A percentile compares a stretch with the other conserved stretches of the same genome.
phyloP scores from a whole-genome alignment of 2,888 invertebrate genomes.

The Brassicogethes aeneus region DNA sequence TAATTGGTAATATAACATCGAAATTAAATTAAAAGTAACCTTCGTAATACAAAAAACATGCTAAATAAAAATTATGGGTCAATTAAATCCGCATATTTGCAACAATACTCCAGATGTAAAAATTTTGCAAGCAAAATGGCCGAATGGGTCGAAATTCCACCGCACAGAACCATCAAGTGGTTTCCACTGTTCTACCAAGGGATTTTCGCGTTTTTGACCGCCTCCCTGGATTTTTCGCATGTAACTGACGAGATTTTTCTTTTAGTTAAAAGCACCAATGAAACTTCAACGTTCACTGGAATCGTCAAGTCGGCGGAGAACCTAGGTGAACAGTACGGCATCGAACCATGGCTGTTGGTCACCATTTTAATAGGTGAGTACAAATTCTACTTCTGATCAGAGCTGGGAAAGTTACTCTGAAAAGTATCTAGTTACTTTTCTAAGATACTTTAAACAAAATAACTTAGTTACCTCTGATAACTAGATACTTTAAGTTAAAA shows the following conservation, averaged over 20 bases:
- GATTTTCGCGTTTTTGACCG: not conserved
- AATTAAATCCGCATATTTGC: too few relatives aligned
- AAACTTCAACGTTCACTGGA: constrained; percentile 4
- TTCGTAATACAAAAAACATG: too few relatives aligned
- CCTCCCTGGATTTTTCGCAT: constrained; percentile 15
- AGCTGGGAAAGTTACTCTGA: too few relatives aligned
- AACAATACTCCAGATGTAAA: too few relatives aligned
- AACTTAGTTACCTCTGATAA: too few relatives aligned
- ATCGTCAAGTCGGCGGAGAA: constrained; percentile 13
- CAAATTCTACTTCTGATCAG: too few relatives aligned
- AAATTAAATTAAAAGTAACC: too few relatives aligned
- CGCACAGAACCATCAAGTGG: not conserved
- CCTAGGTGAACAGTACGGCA: constrained; percentile 53
- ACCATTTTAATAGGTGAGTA: constrained; percentile 70
- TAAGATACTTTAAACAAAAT: too few relatives aligned
- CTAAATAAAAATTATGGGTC: too few relatives aligned
- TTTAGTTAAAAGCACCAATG: constrained; percentile 16
- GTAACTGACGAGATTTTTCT: constrained; percentile 10
- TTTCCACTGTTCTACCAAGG: not conserved
- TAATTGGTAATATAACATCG: too few relatives aligned
- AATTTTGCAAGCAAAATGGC: not conserved
- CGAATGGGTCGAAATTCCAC: not conserved
- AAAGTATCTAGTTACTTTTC: too few relatives aligned
- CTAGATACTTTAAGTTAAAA: too few relatives aligned
- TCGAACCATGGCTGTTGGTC: constrained; percentile 78